A percentile compares a stretch with the other conserved stretches of the same genome.
Conservation (phyloP, 2,113 vertebrate genomes). For the Anarhynchus alexandrinus region DNA sequence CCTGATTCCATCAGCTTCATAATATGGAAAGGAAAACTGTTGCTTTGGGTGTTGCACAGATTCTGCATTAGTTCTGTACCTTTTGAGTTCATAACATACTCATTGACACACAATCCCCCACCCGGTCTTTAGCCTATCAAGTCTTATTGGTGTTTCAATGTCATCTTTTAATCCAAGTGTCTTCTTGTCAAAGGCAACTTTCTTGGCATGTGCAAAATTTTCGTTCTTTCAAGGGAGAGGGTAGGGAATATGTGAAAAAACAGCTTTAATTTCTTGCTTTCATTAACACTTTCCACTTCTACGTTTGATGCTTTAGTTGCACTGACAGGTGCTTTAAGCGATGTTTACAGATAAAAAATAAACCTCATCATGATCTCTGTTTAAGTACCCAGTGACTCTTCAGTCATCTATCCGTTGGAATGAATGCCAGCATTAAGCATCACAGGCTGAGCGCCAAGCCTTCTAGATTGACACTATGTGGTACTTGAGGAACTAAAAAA, state of each 20-base stretch:
- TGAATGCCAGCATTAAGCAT: fast-evolving
- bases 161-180: neutral
- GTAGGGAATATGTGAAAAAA: neutral
- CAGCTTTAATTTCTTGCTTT: neutral
- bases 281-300: neutral
- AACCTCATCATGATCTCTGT: neutral
- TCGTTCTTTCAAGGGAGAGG: neutral
- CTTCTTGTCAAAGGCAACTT: neutral
- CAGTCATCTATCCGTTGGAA: neutral
- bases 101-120: fast-evolving
- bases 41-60: neutral
- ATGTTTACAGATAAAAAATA: neutral
- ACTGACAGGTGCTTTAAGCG: neutral
- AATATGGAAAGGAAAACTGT: neutral
- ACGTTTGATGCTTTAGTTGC: neutral
- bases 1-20: neutral
- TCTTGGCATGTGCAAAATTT: neutral
- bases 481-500: neutral
- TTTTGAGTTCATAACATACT: neutral
- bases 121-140: neutral
- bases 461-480: neutral
- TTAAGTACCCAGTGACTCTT: neutral
- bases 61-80: neutral
- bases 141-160: neutral
- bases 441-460: neutral